Evolutionary conservation across 2,888 invertebrate genomes (phyloP).

Genomic region (Pterobdella sp.): DNA sequence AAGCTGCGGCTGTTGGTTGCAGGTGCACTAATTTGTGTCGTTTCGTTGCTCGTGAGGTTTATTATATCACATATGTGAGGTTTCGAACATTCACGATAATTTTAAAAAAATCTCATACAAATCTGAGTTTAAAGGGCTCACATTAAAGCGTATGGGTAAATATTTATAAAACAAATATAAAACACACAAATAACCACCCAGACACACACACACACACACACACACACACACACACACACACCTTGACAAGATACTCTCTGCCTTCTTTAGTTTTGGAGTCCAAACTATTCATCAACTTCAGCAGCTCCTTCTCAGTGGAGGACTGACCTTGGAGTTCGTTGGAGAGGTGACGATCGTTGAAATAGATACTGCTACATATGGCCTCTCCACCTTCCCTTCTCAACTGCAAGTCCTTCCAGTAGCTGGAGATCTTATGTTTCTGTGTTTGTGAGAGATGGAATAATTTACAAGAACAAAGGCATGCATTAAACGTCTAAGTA

Average conservation of each 20-base stretch:
- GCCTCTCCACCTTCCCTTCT: neutral
- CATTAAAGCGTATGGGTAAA: too few relatives aligned
- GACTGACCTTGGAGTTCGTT: neutral
- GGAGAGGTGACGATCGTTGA: neutral
- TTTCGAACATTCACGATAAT: too few relatives aligned
- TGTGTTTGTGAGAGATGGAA: neutral
- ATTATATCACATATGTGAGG: too few relatives aligned
- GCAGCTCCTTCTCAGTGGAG: conserved; percentile 4
- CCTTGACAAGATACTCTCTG: neutral
- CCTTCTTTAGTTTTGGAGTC: conserved; percentile 1
- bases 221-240: neutral
- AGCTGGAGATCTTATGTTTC: neutral
- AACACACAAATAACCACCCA: neutral
- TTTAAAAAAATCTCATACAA: too few relatives aligned
- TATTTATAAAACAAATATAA: too few relatives aligned
- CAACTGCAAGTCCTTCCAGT: neutral
- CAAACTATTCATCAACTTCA: neutral
- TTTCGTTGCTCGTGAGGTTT: too few relatives aligned
- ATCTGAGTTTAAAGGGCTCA: too few relatives aligned
- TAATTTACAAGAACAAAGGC: neutral
- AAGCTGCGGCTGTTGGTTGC: too few relatives aligned
- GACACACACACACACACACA: neutral
- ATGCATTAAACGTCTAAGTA: too few relatives aligned
- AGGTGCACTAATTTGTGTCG: too few relatives aligned
- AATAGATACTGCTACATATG: neutral